Evolutionary conservation across 2,113 vertebrate species (phyloP).

Genomic region (Neogale vison): DNA sequence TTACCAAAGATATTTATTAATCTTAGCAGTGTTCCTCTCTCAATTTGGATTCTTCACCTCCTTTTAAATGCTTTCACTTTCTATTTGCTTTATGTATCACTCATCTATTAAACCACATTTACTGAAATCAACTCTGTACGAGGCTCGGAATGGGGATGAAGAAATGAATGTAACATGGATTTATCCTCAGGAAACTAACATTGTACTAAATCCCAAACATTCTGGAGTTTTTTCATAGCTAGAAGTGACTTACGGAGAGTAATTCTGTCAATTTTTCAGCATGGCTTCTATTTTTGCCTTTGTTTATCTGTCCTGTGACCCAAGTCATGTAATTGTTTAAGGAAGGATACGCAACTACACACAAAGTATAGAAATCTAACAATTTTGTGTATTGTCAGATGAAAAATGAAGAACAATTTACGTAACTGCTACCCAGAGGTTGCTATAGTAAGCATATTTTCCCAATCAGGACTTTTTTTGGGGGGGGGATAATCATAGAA

Average conservation of each 20-base stretch:
- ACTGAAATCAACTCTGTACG: neutral
- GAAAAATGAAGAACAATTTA: neutral
- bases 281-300: neutral
- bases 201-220: neutral
- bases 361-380: neutral
- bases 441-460: slow-evolving; percentile 58
- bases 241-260: neutral
- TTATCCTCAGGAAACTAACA: neutral
- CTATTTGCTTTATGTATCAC: neutral
- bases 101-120: neutral
- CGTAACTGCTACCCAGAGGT: neutral
- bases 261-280: neutral
- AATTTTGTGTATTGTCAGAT: neutral
- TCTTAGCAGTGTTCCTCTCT: neutral
- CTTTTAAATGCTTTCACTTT: neutral
- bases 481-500: slow-evolving; percentile 47
- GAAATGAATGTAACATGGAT: neutral
- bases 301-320: neutral
- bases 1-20: neutral
- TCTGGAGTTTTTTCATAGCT: neutral
- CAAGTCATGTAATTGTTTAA: neutral
- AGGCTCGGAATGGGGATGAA: neutral
- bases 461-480: slow-evolving; percentile 25
- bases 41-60: neutral
- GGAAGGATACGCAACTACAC: neutral